phyloP scores from a whole-genome alignment of 1,140 invertebrate genomes.

The Ladona fulva region DNA sequence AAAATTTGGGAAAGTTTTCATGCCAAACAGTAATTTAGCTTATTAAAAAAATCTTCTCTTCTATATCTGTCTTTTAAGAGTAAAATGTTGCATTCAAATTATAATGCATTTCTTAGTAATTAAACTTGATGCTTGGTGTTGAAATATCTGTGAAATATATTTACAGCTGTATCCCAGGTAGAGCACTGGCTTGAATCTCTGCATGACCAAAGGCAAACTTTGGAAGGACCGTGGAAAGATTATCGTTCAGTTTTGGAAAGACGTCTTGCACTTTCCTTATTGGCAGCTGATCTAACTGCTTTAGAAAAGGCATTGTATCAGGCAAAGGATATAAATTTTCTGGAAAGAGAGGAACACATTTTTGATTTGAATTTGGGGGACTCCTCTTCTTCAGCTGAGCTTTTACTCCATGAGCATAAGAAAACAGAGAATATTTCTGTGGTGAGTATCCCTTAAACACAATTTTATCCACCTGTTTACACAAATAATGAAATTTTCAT shows the following conservation, averaged over 20 bases:
- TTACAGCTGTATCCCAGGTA: conserved; percentile 55
- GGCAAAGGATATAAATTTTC: neutral
- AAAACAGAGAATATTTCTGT: conserved; percentile 63
- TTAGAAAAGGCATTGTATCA: conserved; percentile 46
- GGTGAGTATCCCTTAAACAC: conserved; percentile 33
- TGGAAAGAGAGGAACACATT: neutral
- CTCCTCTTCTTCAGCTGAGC: conserved; percentile 57
- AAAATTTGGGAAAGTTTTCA: no score
- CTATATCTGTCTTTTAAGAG: no score
- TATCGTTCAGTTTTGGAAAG: conserved; percentile 60
- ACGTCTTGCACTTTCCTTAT: conserved; percentile 60
- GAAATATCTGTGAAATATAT: conserved; percentile 16
- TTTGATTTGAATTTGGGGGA: conserved; percentile 37
- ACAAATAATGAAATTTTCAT: neutral
- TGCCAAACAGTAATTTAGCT: no score
- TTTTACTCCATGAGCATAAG: conserved; percentile 56
- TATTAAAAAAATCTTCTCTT: no score
- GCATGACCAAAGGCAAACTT: conserved; percentile 60
- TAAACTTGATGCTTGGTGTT: no score
- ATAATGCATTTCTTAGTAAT: no score
- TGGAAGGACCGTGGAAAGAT: conserved; percentile 64
- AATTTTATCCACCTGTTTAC: neutral
- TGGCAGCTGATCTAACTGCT: conserved; percentile 62
- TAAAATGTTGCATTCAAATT: no score
- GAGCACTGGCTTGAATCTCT: conserved; percentile 66